Evolutionary conservation across 2,797 vertebrate species (phyloP), one percentile per base, ranked within the genome.

Genomic region (Leptodactylus fallax): DNA sequence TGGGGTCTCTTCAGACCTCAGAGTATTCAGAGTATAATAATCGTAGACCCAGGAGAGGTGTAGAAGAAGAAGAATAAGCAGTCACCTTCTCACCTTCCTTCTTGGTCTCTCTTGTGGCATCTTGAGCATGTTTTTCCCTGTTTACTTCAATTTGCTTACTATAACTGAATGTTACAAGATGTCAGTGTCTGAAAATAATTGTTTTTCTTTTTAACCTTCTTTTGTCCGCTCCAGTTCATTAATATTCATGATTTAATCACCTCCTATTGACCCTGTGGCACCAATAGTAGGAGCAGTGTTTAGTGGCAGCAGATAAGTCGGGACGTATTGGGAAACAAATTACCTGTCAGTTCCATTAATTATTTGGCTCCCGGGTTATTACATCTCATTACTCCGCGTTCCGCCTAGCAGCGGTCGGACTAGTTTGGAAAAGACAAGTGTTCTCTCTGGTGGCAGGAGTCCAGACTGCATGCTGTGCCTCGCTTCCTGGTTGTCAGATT

Each of bases 311-410:
- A 7, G 61, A 55, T 82, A 82, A 82, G 16, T 23, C 12, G 8
- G 23, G 61, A 53, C 10, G 14, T 69, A 69, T 69, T 82, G 65
- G 60, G 23, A 82, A 82, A 82, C 81, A 82, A 82, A 82, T 82
- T 69, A 65, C 81, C 47, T 82, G 81, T 82, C 61, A 69, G 60
- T 55, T 69, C 16, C 4, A 51, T 69, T 82, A 53, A 82, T 82
- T 69, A 82, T 82, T 67, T 65, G 47, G 63, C 45, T 55, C 25
- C 8, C 13, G 45, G n/a, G 63, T 82, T 23, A 82, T 82, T 67
- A 27, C 23, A 36, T 27, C 81, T 25, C 36, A 69, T 82, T 82
- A 81, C 1, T 16, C 45, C 36, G 7, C 3, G 21, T 25, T 80
- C 25, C 49, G 21, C 60, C 79, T 63, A 47, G 16, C n/a, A 69